phyloP scores from a whole-genome alignment of 2,797 vertebrate genomes.

The Valencia hispanica region DNA sequence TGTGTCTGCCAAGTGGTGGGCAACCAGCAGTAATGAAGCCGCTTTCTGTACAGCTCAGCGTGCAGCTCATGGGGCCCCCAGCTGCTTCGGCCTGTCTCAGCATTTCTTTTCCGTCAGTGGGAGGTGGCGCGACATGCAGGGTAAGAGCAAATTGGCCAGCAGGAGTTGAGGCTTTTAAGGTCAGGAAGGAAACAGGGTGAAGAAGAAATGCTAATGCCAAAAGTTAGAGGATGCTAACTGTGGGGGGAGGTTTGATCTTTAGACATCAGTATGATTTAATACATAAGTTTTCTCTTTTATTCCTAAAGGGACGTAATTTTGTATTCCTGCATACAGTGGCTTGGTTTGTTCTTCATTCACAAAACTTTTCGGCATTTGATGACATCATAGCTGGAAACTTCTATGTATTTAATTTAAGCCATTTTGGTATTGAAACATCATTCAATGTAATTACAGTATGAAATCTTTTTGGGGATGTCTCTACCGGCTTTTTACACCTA shows the following conservation, averaged over 20 bases:
- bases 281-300: not conserved
- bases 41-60: slow-evolving; percentile 41
- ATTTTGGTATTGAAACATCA: not conserved
- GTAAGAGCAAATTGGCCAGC: slow-evolving; percentile 23
- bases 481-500: not conserved
- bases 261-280: not conserved
- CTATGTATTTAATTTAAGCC: not conserved
- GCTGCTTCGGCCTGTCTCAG: slow-evolving; percentile 53
- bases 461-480: not conserved
- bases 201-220: slow-evolving; percentile 5
- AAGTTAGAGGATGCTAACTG: slow-evolving; percentile 2
- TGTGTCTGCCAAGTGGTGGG: slow-evolving; percentile 55
- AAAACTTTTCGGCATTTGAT: not conserved
- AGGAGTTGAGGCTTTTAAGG: slow-evolving; percentile 37
- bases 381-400: not conserved
- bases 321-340: not conserved
- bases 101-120: slow-evolving; percentile 59
- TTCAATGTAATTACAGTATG: not conserved
- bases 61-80: slow-evolving; percentile 33
- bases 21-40: slow-evolving; percentile 60
- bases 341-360: too few species aligned
- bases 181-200: slow-evolving; percentile 25
- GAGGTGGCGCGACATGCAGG: slow-evolving; percentile 35
- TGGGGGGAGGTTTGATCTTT: not conserved
- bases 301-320: not conserved